Conservation (phyloP, 2,888 invertebrate species). For the Phortica magna region DNA sequence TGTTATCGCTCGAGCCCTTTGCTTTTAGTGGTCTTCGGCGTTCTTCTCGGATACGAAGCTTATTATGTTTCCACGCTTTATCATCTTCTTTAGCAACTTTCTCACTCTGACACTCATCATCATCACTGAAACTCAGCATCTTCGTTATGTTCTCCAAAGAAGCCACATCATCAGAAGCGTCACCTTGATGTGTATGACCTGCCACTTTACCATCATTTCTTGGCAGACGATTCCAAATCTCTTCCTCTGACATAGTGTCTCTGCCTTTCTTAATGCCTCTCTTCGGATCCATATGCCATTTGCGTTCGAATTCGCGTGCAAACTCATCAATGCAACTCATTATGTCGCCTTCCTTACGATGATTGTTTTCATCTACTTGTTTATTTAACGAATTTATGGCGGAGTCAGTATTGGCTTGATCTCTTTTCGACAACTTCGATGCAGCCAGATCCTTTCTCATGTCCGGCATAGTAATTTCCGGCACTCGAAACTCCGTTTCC, state of each 20-base stretch:
- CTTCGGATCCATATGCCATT: slow-evolving; percentile 22
- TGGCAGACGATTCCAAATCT: not conserved
- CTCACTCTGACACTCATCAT: not conserved
- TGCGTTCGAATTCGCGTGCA: slow-evolving; percentile 7
- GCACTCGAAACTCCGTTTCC: not conserved
- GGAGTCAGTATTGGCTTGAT: not conserved
- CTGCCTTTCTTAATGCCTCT: not conserved
- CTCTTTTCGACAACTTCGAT: not conserved
- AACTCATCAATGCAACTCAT: slow-evolving; percentile 19
- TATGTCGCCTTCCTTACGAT: not conserved
- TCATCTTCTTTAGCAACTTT: too few relatives aligned
- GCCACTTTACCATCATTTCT: not conserved
- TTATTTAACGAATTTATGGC: not conserved
- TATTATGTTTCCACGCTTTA: too few relatives aligned
- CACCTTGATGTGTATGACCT: not conserved
- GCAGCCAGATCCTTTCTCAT: not conserved
- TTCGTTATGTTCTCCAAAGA: not conserved
- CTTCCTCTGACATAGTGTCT: not conserved
- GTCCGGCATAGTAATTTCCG: not conserved
- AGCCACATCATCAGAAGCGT: not conserved
- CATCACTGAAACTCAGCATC: not conserved
- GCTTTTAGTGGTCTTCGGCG: too few relatives aligned
- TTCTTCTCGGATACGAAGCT: too few relatives aligned
- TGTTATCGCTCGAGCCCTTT: too few relatives aligned
- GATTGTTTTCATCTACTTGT: not conserved